These are phyloP conservation scores for Sula dactylatra DNA, from an alignment of 2,113 vertebrate genomes.

Conservation along the genomic window DNA sequence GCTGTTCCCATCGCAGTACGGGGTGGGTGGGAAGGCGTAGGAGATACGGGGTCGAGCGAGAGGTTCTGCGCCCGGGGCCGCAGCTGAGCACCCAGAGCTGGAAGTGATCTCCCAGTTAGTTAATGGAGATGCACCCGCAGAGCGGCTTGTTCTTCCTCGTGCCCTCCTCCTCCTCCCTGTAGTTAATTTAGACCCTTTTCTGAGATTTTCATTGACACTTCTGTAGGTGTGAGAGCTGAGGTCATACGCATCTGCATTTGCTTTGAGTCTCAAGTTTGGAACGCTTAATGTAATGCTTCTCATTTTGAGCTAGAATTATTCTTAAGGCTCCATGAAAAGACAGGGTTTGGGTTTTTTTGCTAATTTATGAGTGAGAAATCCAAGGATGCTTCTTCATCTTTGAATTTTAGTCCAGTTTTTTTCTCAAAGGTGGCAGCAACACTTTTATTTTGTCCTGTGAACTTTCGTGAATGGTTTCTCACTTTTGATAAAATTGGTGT, in stretches of 20 bases:
- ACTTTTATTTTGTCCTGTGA: neutral
- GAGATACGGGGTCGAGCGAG: fast-evolving
- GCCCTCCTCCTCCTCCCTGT: neutral
- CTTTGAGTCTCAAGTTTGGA: neutral
- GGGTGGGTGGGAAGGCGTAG: neutral
- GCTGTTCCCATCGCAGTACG: fast-evolving
- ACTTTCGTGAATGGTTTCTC: neutral
- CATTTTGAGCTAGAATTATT: neutral
- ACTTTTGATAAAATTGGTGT: fast-evolving
- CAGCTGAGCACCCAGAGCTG: neutral
- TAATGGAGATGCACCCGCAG: neutral
- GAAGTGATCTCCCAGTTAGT: neutral
- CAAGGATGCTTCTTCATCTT: neutral
- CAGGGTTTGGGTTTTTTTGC: fast-evolving
- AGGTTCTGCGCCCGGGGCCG: neutral
- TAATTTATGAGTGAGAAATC: neutral
- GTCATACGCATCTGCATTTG: neutral
- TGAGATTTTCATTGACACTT: neutral
- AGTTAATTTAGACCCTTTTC: neutral
- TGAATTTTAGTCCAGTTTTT: neutral
- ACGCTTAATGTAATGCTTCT: neutral
- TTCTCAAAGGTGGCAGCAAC: neutral
- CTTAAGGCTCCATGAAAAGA: neutral
- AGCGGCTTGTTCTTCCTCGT: neutral
- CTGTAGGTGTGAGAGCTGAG: neutral